These are phyloP conservation scores for Andrena marginata DNA, from an alignment of 2,888 invertebrate species.

Conservation along the genomic window DNA sequence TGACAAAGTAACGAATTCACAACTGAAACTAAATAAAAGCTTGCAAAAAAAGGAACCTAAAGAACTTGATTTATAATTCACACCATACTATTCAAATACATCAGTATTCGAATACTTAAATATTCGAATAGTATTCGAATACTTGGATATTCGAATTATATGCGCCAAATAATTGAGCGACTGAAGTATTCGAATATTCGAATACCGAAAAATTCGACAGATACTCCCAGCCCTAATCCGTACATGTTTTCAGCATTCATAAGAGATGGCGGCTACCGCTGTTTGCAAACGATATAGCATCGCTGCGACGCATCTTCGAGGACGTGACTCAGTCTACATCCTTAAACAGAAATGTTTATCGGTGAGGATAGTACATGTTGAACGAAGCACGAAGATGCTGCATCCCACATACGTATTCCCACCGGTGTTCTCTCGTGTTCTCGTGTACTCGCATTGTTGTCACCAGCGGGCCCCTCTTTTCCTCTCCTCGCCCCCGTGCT, in stretches of 20 bases:
- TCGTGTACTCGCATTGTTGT: neutral
- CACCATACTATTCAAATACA: no score
- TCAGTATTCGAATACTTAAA: no score
- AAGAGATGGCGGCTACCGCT: constrained; percentile 94
- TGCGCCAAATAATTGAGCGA: no score
- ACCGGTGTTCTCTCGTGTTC: constrained; percentile 2
- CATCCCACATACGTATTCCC: neutral
- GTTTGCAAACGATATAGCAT: constrained; percentile 92
- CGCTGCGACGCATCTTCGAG: constrained; percentile 92
- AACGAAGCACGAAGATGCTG: constrained; percentile 49
- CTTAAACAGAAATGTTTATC: constrained; percentile 81
- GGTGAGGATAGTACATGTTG: constrained; percentile 75
- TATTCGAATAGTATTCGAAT: no score
- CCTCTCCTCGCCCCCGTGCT: neutral
- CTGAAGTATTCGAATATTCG: no score
- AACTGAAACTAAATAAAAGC: no score
- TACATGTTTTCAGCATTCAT: constrained; percentile 87
- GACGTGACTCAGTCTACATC: constrained; percentile 87
- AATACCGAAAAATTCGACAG: no score
- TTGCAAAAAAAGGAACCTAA: no score
- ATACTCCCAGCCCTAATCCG: constrained; percentile 42
- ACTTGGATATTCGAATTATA: no score
- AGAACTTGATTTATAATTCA: no score
- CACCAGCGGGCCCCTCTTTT: neutral
- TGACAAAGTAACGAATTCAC: no score